Evolutionary conservation across 2,113 vertebrate genomes (phyloP).

Genomic region (Xiphias gladius): DNA sequence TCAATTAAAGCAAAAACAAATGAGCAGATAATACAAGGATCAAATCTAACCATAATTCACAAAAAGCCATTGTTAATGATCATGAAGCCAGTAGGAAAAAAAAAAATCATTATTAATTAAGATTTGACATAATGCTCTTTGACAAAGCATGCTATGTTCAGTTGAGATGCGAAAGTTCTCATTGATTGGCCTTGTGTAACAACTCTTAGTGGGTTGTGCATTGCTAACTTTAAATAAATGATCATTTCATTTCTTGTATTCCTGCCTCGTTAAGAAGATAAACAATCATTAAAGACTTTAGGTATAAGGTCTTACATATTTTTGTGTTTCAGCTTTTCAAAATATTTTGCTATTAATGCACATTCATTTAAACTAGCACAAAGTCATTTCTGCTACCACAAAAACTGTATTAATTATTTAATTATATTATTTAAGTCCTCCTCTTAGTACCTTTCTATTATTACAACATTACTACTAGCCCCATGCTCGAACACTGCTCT

Average conservation of each 20-base stretch:
- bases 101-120: slow-evolving; percentile 84
- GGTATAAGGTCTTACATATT: not conserved
- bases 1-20: slow-evolving; percentile 98
- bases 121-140: slow-evolving; percentile 76
- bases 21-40: slow-evolving; percentile 90
- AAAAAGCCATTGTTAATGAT: slow-evolving; percentile 77
- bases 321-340: slow-evolving; percentile 28
- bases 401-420: not conserved
- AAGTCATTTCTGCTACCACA: not conserved
- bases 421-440: slow-evolving; percentile 7
- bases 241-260: slow-evolving; percentile 59
- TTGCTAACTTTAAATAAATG: slow-evolving; percentile 75
- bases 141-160: slow-evolving; percentile 71
- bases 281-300: slow-evolving; percentile 53
- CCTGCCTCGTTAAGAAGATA: slow-evolving; percentile 50
- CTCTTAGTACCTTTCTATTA: not conserved
- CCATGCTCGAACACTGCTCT: not conserved
- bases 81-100: slow-evolving; percentile 47
- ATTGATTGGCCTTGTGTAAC: slow-evolving; percentile 68
- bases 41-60: slow-evolving; percentile 94
- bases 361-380: slow-evolving; percentile 1
- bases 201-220: slow-evolving; percentile 60
- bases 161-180: slow-evolving; percentile 60
- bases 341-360: slow-evolving; percentile 19
- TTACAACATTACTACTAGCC: not conserved